Base-by-base conservation (phyloP, 2,888 invertebrate genomes). In the Atethmia centrago region DNA sequence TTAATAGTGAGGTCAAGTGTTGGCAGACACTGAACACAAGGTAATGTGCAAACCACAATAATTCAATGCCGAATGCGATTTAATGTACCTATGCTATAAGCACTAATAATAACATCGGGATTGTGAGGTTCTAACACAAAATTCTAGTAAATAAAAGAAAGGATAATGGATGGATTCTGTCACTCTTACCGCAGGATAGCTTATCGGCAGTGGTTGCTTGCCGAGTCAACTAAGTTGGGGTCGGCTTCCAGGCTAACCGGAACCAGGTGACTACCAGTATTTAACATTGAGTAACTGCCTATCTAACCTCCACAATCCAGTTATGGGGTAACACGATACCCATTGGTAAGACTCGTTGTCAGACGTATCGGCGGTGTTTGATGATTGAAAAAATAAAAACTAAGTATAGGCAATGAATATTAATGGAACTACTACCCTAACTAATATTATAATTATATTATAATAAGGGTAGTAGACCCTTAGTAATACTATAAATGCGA, bases 11-110 rank as follows among this genome's bases (percentile, higher is more conserved):
- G 79, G 79, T 66, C 31, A 62, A 42, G n/a, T 61, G 21, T 55
- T 62, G 3, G 58, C 7, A 10, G 16, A 3, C 53, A 71, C 36
- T 63, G 62, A 66, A 64, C 53, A 53, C 77, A 77, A 58, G 58
- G 63, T 19, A 67, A 81, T 55, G 67, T 45, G 40, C 63, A 76
- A 80, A 79, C 81, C 66, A 59, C 81, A 77, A 65, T 31, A 61
- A n/a, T 49, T 77, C 79, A 80, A 81, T 81, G 79, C 71, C 81
- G n/a, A 71, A 59, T 59, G 45, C 62, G 65, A 71, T 67, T 67
- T 51, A 53, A 74, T 64, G 55, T 62, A 66, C 45, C 8, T 65
- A 68, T 65, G 42, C 36, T 25, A 5, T 14, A 36, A n/a, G 4
- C 45, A 49, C 55, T 66, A 25, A 78, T 72, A 49, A 49, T 40